A percentile compares a stretch with the other conserved stretches of the same genome.
Conservation (phyloP, 2,797 vertebrate species). For the Phataginus tetradactyla region DNA sequence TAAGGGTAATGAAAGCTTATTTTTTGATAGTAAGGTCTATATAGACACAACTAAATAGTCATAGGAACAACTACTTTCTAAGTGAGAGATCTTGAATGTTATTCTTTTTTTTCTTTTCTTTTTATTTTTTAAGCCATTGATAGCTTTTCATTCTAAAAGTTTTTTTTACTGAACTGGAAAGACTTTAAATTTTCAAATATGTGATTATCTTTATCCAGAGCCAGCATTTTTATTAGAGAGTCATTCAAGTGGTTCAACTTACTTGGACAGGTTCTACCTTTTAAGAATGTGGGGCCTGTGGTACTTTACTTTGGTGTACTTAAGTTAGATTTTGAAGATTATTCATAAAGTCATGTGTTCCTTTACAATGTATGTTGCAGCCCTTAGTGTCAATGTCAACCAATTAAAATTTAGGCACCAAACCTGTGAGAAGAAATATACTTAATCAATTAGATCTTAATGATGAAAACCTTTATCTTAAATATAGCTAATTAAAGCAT, state of each 20-base stretch:
- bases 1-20: slow-evolving; percentile 26
- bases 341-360: background rate
- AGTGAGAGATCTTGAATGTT: background rate
- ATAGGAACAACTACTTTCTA: background rate
- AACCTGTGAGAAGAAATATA: background rate
- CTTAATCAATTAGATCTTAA: background rate
- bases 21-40: slow-evolving; percentile 16
- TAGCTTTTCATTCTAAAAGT: background rate
- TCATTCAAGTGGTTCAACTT: background rate
- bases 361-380: background rate
- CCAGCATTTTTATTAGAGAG: background rate
- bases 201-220: background rate
- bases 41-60: background rate
- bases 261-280: background rate
- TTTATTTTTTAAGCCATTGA: background rate
- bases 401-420: background rate
- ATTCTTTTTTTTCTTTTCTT: background rate
- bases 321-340: background rate
- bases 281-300: background rate
- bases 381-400: background rate
- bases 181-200: background rate
- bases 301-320: background rate
- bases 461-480: background rate
- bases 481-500: background rate
- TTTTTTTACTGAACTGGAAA: background rate